These are phyloP conservation scores for Corythornis leucogaster DNA, from an alignment of 2,797 vertebrate genomes.

Conservation along the genomic window DNA sequence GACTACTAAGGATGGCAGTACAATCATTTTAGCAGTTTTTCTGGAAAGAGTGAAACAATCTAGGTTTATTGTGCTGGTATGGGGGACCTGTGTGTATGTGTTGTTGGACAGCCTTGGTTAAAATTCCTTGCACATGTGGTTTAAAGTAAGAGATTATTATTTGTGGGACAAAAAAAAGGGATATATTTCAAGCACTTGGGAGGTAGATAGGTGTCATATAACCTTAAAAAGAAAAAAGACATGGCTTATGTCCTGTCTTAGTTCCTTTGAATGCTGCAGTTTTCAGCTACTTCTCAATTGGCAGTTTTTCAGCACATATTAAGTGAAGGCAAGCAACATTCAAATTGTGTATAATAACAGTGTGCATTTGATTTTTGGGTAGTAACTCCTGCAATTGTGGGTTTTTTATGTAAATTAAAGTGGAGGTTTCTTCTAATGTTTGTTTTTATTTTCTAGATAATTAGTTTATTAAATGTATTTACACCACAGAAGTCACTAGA, in stretches of 20 bases:
- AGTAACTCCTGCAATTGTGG: not conserved
- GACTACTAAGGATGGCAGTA: not conserved
- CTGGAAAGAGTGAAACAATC: not conserved
- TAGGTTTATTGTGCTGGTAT: not conserved
- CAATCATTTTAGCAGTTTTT: not conserved
- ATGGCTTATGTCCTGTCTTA: not conserved
- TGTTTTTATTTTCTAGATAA: constrained; percentile 87
- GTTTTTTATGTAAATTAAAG: not conserved
- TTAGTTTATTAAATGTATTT: constrained; percentile 97
- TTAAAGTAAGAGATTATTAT: not conserved
- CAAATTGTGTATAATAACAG: not conserved
- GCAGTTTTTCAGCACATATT: not conserved
- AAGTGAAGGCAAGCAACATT: not conserved
- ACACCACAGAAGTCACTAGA: constrained; percentile 97
- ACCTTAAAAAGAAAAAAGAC: not conserved
- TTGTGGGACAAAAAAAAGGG: not conserved
- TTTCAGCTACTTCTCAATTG: not conserved
- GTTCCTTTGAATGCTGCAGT: not conserved
- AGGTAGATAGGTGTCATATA: not conserved
- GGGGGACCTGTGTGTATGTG: not conserved
- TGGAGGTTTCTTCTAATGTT: not conserved
- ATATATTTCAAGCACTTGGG: not conserved
- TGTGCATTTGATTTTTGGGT: not conserved
- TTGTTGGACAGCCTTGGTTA: not conserved
- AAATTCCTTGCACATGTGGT: not conserved